A percentile compares a stretch with the other conserved stretches of the same genome.
Evolutionary conservation across 64 coral and sea anemone genomes (phyloP).

Genomic region (Actinia equina): DNA sequence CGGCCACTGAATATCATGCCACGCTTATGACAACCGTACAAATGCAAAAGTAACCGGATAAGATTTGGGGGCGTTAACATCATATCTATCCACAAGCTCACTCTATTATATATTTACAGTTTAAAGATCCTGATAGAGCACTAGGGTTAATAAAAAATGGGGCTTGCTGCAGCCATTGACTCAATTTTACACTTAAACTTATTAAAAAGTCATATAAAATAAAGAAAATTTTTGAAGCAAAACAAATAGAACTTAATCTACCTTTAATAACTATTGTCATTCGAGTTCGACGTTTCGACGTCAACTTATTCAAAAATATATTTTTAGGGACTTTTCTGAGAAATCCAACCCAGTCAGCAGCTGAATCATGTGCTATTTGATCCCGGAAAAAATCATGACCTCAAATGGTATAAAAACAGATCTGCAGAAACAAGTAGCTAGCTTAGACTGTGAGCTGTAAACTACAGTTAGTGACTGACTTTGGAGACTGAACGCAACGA

Average conservation of each 20-base stretch:
- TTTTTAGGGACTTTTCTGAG: not conserved
- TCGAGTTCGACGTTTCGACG: not conserved
- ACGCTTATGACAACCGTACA: too few species aligned
- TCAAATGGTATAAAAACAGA: slow-evolving; percentile 18
- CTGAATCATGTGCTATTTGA: slow-evolving; percentile 22
- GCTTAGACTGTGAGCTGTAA: not conserved
- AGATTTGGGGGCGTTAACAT: too few species aligned
- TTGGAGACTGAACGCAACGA: not conserved
- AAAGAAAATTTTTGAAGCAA: too few species aligned
- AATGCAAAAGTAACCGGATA: too few species aligned
- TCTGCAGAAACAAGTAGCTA: not conserved
- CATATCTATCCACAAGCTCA: too few species aligned
- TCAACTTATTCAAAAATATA: not conserved
- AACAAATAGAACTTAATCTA: not conserved
- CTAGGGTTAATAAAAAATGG: too few species aligned
- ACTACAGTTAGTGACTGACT: not conserved
- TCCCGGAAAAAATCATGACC: slow-evolving; percentile 31
- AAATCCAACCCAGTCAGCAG: not conserved
- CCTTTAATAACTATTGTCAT: not conserved
- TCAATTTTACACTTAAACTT: too few species aligned
- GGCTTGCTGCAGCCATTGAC: too few species aligned
- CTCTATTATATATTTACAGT: too few species aligned
- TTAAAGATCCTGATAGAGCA: too few species aligned
- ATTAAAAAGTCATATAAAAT: too few species aligned
- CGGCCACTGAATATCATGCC: too few species aligned